phyloP scores from a whole-genome alignment of 1,140 invertebrate genomes.

The Gryon sp. region DNA sequence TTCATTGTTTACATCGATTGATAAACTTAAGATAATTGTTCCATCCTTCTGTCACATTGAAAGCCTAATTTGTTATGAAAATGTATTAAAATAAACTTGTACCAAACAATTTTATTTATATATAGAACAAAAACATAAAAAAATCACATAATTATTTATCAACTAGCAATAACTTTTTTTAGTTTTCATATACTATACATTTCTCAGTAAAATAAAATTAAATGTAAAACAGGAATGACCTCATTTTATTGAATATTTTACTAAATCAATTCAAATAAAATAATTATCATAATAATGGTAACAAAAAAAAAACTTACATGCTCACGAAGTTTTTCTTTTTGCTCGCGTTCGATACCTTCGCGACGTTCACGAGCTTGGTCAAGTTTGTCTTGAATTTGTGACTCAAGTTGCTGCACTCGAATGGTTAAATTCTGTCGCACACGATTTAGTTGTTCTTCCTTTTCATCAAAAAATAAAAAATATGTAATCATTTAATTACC shows the following conservation, averaged over 20 bases:
- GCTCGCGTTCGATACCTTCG: constrained; percentile 84
- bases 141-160: neutral
- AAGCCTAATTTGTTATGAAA: no score
- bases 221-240: no score
- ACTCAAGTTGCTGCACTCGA: constrained; percentile 84
- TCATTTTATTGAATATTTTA: no score
- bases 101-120: no score
- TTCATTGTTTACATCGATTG: no score
- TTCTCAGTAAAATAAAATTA: no score
- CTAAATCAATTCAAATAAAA: no score
- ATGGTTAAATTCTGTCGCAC: constrained; percentile 83
- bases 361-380: constrained; percentile 85
- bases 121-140: no score
- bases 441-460: constrained; percentile 87
- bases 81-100: no score
- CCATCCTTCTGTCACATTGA: no score
- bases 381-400: constrained; percentile 86
- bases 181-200: no score
- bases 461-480: constrained; percentile 48
- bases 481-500: constrained; percentile 43
- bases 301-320: constrained; percentile 82
- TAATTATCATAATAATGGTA: neutral
- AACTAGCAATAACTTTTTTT: neutral
- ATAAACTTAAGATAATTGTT: no score
- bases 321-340: constrained; percentile 86